These are phyloP conservation scores for Pemphigus obesinymphae DNA, from an alignment of 1,140 invertebrate species.

Conservation along the genomic window DNA sequence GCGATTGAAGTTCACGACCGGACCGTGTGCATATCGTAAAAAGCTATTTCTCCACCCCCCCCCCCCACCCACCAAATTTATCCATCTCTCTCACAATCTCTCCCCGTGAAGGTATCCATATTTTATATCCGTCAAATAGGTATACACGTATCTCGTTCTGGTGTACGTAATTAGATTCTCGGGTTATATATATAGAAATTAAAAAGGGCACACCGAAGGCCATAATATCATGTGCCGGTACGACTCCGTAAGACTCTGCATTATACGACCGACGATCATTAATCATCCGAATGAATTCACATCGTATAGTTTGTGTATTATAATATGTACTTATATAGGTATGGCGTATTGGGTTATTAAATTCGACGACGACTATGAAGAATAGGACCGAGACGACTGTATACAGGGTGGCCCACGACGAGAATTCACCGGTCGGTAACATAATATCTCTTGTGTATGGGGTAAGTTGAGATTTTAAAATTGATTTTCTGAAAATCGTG, in stretches of 20 bases:
- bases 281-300: slow-evolving; percentile 16
- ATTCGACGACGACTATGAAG: background rate
- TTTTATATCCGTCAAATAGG: background rate
- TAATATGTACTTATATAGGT: background rate
- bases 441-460: too few relatives aligned
- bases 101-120: background rate
- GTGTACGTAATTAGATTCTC: background rate
- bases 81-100: too few relatives aligned
- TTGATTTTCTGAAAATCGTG: too few relatives aligned
- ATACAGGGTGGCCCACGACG: too few relatives aligned
- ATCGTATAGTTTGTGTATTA: background rate
- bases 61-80: too few relatives aligned
- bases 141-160: background rate
- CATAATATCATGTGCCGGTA: background rate
- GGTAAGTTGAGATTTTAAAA: too few relatives aligned
- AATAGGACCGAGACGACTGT: background rate
- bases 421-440: too few relatives aligned
- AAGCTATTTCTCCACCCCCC: background rate
- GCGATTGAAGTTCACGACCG: slow-evolving; percentile 2
- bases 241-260: background rate
- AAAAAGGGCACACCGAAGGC: background rate
- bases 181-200: background rate
- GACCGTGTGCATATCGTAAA: background rate
- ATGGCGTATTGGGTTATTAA: background rate
- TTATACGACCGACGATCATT: slow-evolving; percentile 11